Evolutionary conservation across 2,113 vertebrate species (phyloP), one percentile per base, ranked within the genome.

Genomic region (Eudyptes chrysolophus): DNA sequence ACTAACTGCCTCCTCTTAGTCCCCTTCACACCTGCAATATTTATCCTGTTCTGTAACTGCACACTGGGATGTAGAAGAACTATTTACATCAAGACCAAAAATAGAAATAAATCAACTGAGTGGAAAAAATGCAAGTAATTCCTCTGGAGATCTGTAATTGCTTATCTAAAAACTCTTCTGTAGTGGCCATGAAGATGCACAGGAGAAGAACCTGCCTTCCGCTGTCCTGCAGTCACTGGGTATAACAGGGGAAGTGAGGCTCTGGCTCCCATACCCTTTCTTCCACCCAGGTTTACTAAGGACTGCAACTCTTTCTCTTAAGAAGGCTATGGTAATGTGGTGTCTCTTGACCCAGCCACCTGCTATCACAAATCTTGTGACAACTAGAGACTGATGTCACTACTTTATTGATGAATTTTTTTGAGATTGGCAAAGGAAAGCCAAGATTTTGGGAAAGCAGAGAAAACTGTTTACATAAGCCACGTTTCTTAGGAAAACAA

Each of bases 201-300:
- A 78, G 42, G 71, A 58, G 44, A 27, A 70, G 32, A 60, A 81
- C 18, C 34, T 55, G 9, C 32, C 49, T 91, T 21, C 29, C 0
- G 0, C 29, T 52, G 24, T 52, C 32, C 57, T 21, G 24, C 7
- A 24, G 10, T 51, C 25, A 20, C 26, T 38, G 18, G 17, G 1
- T 42, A 4, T 64, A 60, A 69, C 6, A 51, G 57, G 11, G 24
- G 21, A 79, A 58, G 13, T n/a, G 57, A 83, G 64, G 38, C 15
- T 27, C 74, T 79, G 49, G 13, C 38, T 86, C 16, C 58, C 2
- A 3, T 26, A 78, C 19, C 17, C 11, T 8, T 68, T 72, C 54
- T 76, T 71, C 26, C 25, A 66, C 8, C 1, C 27, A 29, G 15
- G 10, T 71, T 62, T 49, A 48, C 19, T 48, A 69, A 88, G 42